Percentiles rank a stretch among this genome's conserved stretches.
phyloP scores from a whole-genome alignment of 2,113 vertebrate genomes.

The Thryonomys swinderianus region DNA sequence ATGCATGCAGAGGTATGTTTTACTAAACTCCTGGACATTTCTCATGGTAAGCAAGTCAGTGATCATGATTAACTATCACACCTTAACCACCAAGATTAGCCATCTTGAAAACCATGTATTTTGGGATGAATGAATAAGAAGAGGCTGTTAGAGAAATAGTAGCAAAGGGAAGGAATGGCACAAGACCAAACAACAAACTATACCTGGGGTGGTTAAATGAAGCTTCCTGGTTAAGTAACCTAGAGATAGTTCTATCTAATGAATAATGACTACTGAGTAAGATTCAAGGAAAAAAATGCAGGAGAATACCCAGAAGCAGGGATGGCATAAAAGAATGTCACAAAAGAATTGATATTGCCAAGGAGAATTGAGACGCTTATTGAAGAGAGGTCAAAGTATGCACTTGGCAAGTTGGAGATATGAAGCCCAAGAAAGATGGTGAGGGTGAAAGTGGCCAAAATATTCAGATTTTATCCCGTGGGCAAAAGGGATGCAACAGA shows the following conservation, averaged over 20 bases:
- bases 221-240: neutral
- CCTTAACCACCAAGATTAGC: neutral
- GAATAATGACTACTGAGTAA: neutral
- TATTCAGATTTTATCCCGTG: constrained; percentile 4
- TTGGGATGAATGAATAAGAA: neutral
- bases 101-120: neutral
- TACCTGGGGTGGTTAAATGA: neutral
- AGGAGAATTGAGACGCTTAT: neutral
- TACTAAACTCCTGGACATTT: neutral
- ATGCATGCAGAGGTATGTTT: neutral
- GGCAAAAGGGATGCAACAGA: neutral
- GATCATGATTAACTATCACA: neutral
- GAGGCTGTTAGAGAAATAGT: neutral
- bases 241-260: neutral
- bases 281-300: neutral
- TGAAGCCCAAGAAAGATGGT: neutral
- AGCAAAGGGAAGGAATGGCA: neutral
- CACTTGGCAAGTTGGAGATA: neutral
- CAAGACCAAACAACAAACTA: neutral
- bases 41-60: neutral
- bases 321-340: neutral
- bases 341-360: neutral
- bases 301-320: neutral
- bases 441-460: neutral
- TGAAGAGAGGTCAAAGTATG: neutral